phyloP scores from a whole-genome alignment of 2,797 vertebrate genomes.

The Phrynocephalus forsythii region DNA sequence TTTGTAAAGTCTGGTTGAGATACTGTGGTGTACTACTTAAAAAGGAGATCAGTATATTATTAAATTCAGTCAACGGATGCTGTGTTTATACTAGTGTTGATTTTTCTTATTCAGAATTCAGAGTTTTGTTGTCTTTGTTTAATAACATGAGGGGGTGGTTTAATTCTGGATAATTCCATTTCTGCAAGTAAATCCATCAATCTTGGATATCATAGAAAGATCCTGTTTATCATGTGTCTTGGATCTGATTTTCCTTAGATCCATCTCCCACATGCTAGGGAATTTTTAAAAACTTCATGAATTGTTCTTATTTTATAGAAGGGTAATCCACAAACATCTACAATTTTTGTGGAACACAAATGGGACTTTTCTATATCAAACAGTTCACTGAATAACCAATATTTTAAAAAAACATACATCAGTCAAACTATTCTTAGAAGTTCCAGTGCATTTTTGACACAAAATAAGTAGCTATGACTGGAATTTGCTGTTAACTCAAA shows the following conservation, averaged over 20 bases:
- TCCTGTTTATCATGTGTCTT: background rate
- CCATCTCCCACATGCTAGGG: background rate
- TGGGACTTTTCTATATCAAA: background rate
- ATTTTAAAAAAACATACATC: background rate
- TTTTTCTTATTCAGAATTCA: conserved; percentile 4
- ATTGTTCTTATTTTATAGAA: conserved; percentile 13
- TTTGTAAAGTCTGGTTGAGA: background rate
- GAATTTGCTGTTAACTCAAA: conserved; percentile 4
- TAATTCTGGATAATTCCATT: conserved; percentile 1
- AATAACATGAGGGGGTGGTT: background rate
- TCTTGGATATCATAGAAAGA: background rate
- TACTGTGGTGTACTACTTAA: background rate
- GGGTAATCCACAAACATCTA: background rate
- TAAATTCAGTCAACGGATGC: conserved; percentile 13
- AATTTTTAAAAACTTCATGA: background rate
- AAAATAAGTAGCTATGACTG: background rate
- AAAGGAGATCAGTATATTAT: conserved; percentile 24
- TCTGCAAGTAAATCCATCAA: conserved; percentile 6
- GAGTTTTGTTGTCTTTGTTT: conserved; percentile 11
- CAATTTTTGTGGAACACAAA: conserved; percentile 29
- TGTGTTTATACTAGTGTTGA: background rate
- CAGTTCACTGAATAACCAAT: background rate
- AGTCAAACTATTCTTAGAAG: background rate
- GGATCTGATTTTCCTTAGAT: background rate
- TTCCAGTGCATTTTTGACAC: background rate